These are phyloP conservation scores for Alsophila aescularia DNA, from an alignment of 2,888 invertebrate genomes.

Conservation along the genomic window DNA sequence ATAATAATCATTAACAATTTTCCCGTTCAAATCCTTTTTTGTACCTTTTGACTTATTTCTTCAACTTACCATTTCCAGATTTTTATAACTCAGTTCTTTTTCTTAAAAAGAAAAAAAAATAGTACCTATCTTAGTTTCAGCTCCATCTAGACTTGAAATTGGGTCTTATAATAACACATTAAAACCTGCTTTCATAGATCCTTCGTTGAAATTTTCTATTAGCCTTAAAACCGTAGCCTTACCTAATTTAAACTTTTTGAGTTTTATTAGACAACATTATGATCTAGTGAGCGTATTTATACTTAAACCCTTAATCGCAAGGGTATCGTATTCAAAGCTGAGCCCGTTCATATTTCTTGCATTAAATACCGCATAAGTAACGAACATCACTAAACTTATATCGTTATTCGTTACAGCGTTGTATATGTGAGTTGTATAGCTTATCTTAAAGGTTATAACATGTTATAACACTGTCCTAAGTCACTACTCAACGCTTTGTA, in stretches of 20 bases:
- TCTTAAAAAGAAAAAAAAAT: no score
- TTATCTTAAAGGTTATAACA: slow-evolving; percentile 41
- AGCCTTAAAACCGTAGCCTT: slow-evolving; percentile 29
- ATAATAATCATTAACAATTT: no score
- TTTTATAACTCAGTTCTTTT: no score
- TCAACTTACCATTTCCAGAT: no score
- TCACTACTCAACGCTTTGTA: slow-evolving; percentile 39
- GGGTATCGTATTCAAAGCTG: slow-evolving; percentile 45
- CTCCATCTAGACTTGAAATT: background rate
- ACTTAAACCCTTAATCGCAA: slow-evolving; percentile 44
- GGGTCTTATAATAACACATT: slow-evolving; percentile 8
- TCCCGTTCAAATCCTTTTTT: no score
- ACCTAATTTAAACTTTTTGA: slow-evolving; percentile 33
- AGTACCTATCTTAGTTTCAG: no score
- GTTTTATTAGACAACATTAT: slow-evolving; percentile 41
- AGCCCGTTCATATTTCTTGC: slow-evolving; percentile 47
- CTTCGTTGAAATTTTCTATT: slow-evolving; percentile 17
- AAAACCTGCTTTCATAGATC: slow-evolving; percentile 6
- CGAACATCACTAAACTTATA: slow-evolving; percentile 14
- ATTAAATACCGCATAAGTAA: slow-evolving; percentile 37
- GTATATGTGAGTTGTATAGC: slow-evolving; percentile 25
- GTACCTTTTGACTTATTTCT: no score
- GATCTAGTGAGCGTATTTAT: slow-evolving; percentile 43
- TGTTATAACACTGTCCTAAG: slow-evolving; percentile 41
- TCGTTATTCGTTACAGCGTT: slow-evolving; percentile 22